These are phyloP conservation scores for Heliconius hortense DNA, from an alignment of 2,888 invertebrate genomes.

Conservation along the genomic window DNA sequence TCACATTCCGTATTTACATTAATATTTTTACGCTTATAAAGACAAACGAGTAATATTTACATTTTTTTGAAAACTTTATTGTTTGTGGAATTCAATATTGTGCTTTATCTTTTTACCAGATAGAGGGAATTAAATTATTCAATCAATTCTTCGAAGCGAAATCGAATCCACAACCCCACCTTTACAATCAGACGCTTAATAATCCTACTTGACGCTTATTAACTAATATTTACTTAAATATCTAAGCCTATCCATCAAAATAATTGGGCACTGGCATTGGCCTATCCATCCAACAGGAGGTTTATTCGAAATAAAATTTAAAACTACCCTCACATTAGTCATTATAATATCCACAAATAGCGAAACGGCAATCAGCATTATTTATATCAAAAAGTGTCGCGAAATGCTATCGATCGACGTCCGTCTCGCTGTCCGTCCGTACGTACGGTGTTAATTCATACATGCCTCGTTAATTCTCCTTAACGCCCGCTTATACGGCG, in stretches of 20 bases:
- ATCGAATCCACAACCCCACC: not conserved
- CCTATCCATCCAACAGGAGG: no score
- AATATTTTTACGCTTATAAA: no score
- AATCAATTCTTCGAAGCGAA: not conserved
- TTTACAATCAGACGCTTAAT: not conserved
- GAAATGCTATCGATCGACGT: constrained; percentile 50
- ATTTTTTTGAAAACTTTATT: no score
- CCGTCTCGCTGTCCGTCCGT: constrained; percentile 47
- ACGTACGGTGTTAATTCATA: constrained; percentile 73
- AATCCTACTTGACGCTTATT: not conserved
- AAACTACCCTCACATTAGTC: constrained; percentile 7
- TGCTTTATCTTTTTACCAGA: not conserved
- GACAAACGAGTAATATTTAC: no score
- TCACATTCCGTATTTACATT: no score
- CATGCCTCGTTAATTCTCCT: constrained; percentile 77
- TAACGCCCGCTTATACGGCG: constrained; percentile 68
- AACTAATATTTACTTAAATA: not conserved
- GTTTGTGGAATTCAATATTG: not conserved
- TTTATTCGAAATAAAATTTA: not conserved
- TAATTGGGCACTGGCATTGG: no score
- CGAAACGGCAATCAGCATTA: constrained; percentile 35
- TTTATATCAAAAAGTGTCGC: constrained; percentile 47
- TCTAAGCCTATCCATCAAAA: not conserved
- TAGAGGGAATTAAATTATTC: no score
- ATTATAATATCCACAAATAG: constrained; percentile 32